Evolutionary conservation across 1,140 invertebrate species (phyloP).

Genomic region (Aplysia californica): DNA sequence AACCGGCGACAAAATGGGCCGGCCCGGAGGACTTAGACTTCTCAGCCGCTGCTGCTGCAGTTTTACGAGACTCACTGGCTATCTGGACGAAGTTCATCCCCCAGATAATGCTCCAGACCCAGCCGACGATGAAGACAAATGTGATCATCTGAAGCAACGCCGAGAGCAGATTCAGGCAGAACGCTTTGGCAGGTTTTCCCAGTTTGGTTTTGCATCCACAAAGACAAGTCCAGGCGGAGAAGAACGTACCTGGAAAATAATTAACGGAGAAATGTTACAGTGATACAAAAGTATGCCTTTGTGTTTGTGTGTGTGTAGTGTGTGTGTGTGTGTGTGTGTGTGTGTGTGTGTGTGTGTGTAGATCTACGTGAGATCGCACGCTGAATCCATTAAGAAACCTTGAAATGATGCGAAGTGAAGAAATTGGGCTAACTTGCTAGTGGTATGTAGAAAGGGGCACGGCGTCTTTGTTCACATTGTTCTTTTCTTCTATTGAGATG

Average conservation of each 20-base stretch:
- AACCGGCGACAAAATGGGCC: not conserved
- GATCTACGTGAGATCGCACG: constrained; percentile 29
- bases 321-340: too few species aligned
- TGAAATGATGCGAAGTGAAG: not conserved
- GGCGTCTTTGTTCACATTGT: too few species aligned
- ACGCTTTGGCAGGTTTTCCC: constrained; percentile 59
- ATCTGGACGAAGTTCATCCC: constrained; percentile 71
- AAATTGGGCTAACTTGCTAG: not conserved
- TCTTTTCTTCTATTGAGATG: too few species aligned
- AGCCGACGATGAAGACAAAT: constrained; percentile 70
- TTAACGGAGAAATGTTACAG: too few species aligned
- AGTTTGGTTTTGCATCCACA: constrained; percentile 68
- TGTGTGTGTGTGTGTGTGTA: too few species aligned
- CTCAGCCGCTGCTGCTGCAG: constrained; percentile 96
- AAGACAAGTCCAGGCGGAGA: constrained; percentile 68
- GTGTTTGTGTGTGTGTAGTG: too few species aligned
- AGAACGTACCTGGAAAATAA: constrained; percentile 68
- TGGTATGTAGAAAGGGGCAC: too few species aligned
- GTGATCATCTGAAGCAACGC: constrained; percentile 68
- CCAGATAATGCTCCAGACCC: constrained; percentile 72
- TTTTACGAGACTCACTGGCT: constrained; percentile 61
- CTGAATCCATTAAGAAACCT: not conserved
- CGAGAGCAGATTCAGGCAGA: constrained; percentile 68
- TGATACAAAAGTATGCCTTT: too few species aligned
- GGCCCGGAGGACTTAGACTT: constrained; percentile 83